phyloP scores from a whole-genome alignment of 2,113 vertebrate species.

The Colistium nudipinnis region DNA sequence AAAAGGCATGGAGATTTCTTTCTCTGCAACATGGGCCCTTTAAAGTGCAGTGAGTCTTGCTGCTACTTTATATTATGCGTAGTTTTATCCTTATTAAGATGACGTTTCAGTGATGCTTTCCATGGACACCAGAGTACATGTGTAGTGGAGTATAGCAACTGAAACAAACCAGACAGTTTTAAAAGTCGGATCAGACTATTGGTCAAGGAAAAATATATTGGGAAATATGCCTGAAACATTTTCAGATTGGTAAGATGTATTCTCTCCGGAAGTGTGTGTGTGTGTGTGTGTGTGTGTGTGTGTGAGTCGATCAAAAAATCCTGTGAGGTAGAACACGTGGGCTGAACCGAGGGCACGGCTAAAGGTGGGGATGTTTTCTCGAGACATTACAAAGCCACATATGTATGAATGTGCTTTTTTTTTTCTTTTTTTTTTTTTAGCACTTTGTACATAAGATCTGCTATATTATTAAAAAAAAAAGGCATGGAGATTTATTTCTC shows the following conservation, averaged over 20 bases:
- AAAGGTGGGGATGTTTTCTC: no score
- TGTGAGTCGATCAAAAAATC: no score
- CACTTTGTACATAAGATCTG: not conserved
- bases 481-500: not conserved
- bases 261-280: no score
- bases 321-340: not conserved
- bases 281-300: not conserved
- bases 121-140: no score
- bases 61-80: not conserved
- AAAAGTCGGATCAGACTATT: no score
- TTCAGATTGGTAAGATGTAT: no score
- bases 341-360: not conserved
- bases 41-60: not conserved
- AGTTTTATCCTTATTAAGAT: not conserved
- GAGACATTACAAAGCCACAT: not conserved
- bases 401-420: not conserved
- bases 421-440: no score
- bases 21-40: not conserved
- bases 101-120: no score
- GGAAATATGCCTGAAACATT: no score
- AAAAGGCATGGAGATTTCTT: not conserved
- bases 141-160: no score
- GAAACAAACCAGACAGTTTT: no score
- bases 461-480: not conserved
- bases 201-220: no score